Base-by-base conservation (phyloP, 2,888 invertebrate species). In the Seira ritae region DNA sequence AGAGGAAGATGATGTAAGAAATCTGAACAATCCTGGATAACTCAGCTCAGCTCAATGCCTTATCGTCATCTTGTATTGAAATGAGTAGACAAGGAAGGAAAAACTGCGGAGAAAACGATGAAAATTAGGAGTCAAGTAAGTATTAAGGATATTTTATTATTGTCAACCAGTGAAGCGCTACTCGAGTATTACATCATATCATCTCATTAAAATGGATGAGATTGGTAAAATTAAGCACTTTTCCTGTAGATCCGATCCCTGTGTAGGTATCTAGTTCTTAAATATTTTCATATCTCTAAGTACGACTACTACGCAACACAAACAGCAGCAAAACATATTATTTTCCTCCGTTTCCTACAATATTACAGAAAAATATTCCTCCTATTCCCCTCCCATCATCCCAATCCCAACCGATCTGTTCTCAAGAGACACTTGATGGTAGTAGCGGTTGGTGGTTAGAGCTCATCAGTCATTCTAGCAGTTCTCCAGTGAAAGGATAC, bases 161-260 rank as follows among this genome's bases (percentile, higher is more conserved):
- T 78, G 80, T 75, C 65, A 65, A 60, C 73, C 73, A 73, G 72
- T 68, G 60, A 68, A 80, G 68, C 73, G 70, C 55, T 67, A 37
- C 71, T 46, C 37, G 60, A 37, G 69, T 75, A 67, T 46, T 55
- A 55, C 74, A 80, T 70, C 70, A 80, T 71, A 65, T 75, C 80
- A 78, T 76, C 84, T 84, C 84, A 84, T 84, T 84, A 84, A 84
- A 84, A 80, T 79, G 84, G 72, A 84, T 84, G 84, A 84, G 70
- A 78, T 68, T 62, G 74, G 68, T 65, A 70, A 73, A 83, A 78
- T 83, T 78, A 78, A 72, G 78, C 70, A 62, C 60, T 69, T 50
- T 17, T 42, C 12, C 42, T 42, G 42, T 42, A 42, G 42, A 8
- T 42, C 42, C 42, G 6, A 42, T 42, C n/a, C n/a, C n/a, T n/a